Base-by-base conservation (phyloP, 2,113 vertebrate species). In the Paramormyrops kingsleyae region DNA sequence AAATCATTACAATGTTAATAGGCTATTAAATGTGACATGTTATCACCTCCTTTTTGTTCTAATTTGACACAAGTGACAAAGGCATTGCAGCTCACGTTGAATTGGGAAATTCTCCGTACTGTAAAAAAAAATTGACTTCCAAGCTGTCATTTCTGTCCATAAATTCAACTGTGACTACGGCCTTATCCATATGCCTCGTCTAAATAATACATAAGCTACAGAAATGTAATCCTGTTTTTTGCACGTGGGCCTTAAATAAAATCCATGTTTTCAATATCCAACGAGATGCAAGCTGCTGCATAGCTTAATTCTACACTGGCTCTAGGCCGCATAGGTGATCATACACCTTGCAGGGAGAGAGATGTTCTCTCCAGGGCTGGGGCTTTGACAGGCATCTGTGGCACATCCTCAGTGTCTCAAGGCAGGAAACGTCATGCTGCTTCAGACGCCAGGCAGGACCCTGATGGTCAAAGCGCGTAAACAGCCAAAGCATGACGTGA, bases 1-100 rank as follows among this genome's bases (percentile, higher is more conserved):
- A 47, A 88, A 62, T 52, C 53, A 88, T 62, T 88, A n/a, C 44
- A 88, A 44, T 44, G 50, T 88, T 88, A 88, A 88, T 44, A 66
- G 53, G 15, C 53, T 27, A 88, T 39, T 27, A 50, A 88, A 88
- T 42, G 87, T 59, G 87, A 88, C 53, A 42, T 44, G 53, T 88
- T 53, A 88, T 88, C 87, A 35, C 50, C 53, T 88, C 27, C 39
- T 35, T 66, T 44, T 62, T n/a, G 6, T 17, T 44, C 56, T 62
- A 19, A 62, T 88, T 87, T 88, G 19, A 88, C 56, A 42, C 52
- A 87, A 56, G 50, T 87, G 86, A 21, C 86, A 88, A 12, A 44
- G 9, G 21, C 39, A 59, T 21, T 6, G 39, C 56, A 66, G 83
- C 42, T 84, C 39, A 84, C 10, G 7, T 1, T 13, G 31, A 31